A percentile compares a stretch with the other conserved stretches of the same genome.
Conservation (phyloP, 2,113 vertebrate genomes). For the Aythya baeri region DNA sequence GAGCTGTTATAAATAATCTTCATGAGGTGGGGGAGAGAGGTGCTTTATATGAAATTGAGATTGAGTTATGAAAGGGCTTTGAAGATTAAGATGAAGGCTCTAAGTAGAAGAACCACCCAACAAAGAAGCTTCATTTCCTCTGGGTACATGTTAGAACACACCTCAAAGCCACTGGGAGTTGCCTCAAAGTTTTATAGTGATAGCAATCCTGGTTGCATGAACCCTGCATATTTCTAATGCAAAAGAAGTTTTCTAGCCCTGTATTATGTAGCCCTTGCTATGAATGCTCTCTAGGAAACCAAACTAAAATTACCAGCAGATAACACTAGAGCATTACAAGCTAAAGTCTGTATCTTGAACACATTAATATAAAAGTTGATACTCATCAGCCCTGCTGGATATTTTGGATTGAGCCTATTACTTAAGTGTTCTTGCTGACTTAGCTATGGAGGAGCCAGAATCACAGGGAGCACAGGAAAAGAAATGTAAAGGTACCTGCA, state of each 20-base stretch:
- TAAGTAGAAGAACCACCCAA: background rate
- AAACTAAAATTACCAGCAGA: background rate
- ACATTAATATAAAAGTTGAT: background rate
- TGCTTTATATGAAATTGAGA: background rate
- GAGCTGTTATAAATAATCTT: background rate
- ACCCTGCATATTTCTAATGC: background rate
- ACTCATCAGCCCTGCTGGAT: background rate
- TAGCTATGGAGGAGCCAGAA: background rate
- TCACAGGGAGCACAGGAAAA: background rate
- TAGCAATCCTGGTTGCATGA: background rate
- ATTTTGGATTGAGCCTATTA: background rate
- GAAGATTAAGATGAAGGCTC: conserved; percentile 50
- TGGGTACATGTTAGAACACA: background rate
- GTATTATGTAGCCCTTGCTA: background rate
- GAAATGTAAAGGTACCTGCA: background rate
- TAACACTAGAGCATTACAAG: background rate
- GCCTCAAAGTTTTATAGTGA: background rate
- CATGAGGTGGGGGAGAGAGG: background rate
- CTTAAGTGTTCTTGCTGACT: background rate
- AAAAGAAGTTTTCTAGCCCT: background rate
- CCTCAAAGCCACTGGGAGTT: background rate
- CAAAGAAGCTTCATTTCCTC: background rate
- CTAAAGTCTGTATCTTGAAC: background rate
- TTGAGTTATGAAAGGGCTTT: conserved; percentile 28
- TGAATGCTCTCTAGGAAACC: background rate